Conservation (phyloP, 2,888 invertebrate genomes). For the Xestia c-nigrum region DNA sequence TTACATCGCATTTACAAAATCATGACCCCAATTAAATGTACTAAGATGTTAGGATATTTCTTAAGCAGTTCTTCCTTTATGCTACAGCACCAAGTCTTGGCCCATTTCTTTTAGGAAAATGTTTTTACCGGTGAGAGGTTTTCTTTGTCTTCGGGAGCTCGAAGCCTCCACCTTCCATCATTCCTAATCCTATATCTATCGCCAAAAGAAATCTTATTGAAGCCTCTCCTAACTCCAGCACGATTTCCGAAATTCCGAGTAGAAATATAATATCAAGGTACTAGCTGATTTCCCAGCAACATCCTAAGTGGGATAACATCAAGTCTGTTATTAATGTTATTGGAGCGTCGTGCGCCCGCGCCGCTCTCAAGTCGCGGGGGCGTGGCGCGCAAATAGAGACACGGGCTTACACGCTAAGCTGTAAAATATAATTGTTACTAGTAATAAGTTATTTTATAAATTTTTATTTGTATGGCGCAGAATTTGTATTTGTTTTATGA, state of each 20-base stretch:
- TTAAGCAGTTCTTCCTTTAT: background rate
- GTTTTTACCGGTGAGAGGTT: background rate
- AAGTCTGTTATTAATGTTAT: slow-evolving; percentile 66
- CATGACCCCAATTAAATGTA: no score
- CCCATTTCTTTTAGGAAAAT: background rate
- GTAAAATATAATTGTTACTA: slow-evolving; percentile 54
- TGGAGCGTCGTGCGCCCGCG: slow-evolving; percentile 62
- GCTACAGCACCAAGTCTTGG: background rate
- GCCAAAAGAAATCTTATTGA: background rate
- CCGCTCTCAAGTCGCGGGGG: slow-evolving; percentile 47
- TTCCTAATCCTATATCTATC: background rate
- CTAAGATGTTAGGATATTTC: background rate
- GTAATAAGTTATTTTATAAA: slow-evolving; percentile 52
- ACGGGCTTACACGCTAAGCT: slow-evolving; percentile 45
- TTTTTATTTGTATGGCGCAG: slow-evolving; percentile 40
- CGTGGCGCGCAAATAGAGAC: slow-evolving; percentile 69
- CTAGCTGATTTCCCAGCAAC: slow-evolving; percentile 32
- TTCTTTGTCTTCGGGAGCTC: background rate
- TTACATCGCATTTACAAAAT: background rate
- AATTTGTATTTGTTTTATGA: slow-evolving; percentile 19
- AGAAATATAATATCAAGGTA: background rate
- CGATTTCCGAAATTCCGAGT: background rate
- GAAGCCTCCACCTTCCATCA: background rate
- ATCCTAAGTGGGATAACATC: slow-evolving; percentile 58
- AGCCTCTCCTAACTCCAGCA: background rate